These are phyloP conservation scores for Sarcophaga rosellei DNA, from an alignment of 2,888 invertebrate species.

Conservation along the genomic window DNA sequence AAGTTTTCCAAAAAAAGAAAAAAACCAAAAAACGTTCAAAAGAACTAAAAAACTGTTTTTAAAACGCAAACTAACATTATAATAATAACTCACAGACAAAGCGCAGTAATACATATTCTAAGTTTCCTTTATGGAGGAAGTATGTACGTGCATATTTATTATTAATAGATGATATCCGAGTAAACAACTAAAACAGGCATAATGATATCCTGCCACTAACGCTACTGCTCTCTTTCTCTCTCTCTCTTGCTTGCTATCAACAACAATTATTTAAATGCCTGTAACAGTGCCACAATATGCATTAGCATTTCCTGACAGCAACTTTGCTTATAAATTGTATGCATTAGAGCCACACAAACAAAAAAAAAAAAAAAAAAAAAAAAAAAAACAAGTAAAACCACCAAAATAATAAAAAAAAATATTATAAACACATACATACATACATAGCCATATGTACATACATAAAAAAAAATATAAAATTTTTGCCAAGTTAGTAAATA, in stretches of 20 bases:
- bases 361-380: neutral
- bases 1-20: constrained; percentile 36
- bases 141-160: neutral
- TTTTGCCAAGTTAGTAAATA: constrained; percentile 63
- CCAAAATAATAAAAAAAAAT: constrained; percentile 41
- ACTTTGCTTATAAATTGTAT: constrained; percentile 2
- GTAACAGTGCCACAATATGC: neutral
- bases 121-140: constrained; percentile 23
- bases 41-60: neutral
- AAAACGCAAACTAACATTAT: constrained; percentile 53
- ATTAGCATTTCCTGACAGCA: neutral
- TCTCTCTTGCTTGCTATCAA: neutral
- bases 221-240: neutral
- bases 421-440: too few relatives aligned
- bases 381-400: constrained; percentile 28
- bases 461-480: constrained; percentile 13
- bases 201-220: constrained; percentile 44
- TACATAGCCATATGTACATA: constrained; percentile 4
- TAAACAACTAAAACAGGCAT: constrained; percentile 14
- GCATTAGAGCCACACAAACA: constrained; percentile 10
- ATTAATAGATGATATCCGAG: neutral
- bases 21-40: neutral
- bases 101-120: constrained; percentile 23
- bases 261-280: neutral
- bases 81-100: neutral